Base-by-base conservation (phyloP, 2,888 invertebrate species). In the Coremacera marginata region DNA sequence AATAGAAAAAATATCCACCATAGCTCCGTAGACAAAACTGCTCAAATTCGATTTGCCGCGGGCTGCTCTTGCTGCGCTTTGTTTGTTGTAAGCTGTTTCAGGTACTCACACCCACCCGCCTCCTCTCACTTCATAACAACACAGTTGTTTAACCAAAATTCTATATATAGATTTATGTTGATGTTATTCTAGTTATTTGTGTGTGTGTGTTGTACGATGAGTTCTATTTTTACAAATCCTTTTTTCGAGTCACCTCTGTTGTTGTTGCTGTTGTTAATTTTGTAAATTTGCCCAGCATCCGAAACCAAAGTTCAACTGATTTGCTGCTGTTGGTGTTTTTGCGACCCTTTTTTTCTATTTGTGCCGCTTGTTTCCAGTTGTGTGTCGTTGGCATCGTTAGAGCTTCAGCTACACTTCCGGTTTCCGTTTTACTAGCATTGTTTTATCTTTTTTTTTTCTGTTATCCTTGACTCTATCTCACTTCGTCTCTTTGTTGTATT, bases 381-480 rank as follows among this genome's bases (percentile, higher is more conserved):
- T 51, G 2, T 16, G 52, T 73, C 63, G 63, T 63, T 73, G 63
- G 52, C 73, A 62, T 82, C 82, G 80, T 82, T 82, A 80, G 81
- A 80, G 81, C 79, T 80, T 79, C 80, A 81, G 80, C 81, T 82
- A 82, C 84, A 84, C 81, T 84, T 84, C 84, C 84, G 82, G 81
- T 82, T 81, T 83, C 82, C 83, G 82, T 78, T 80, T 79, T 14
- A 31, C 77, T 75, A 44, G 11, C 49, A 60, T 71, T 71, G 9
- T 16, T 34, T 16, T 9, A 44, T 57, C 22, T 5, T 11, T 55
- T 22, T 3, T 19, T 55, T 7, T 19, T 3, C 2, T 11, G 55
- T 37, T 37, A 44, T 19, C 22, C n/a, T 34, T 70, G 8, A 31
- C 51, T n/a, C 27, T 34, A 7, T 31, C 65, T 19, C 65, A 11